Evolutionary conservation across 2,113 vertebrate species (phyloP).

Genomic region (Microcebus griseorufus): DNA sequence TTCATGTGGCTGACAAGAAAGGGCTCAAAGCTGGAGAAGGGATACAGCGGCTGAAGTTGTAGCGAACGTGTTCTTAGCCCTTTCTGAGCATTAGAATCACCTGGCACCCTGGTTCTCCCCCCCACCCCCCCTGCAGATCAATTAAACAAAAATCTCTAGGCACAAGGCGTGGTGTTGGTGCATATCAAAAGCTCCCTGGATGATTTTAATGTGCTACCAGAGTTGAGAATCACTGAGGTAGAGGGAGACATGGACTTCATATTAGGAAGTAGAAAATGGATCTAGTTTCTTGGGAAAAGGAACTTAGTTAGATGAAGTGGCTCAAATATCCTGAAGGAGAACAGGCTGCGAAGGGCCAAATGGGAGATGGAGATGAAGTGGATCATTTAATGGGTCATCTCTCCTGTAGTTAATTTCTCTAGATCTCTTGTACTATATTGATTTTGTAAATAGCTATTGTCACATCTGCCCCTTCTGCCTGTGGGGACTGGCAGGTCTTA

Average conservation of each 20-base stretch:
- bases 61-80: not conserved
- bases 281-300: not conserved
- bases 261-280: not conserved
- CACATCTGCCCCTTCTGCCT: conserved; percentile 62
- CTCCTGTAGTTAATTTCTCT: conserved; percentile 75
- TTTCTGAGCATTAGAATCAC: conserved; percentile 13
- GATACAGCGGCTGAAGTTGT: not conserved
- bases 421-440: conserved; percentile 67
- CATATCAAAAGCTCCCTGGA: not conserved
- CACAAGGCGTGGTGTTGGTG: not conserved
- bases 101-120: not conserved
- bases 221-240: not conserved
- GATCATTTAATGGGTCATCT: conserved; percentile 73
- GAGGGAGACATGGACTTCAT: not conserved
- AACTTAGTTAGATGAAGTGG: conserved; percentile 35
- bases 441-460: conserved; percentile 76
- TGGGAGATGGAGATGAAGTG: conserved; percentile 56
- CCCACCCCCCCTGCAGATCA: not conserved
- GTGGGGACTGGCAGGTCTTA: conserved; percentile 68
- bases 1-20: not conserved
- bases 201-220: not conserved
- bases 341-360: not conserved
- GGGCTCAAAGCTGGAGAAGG: not conserved
- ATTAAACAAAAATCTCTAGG: conserved; percentile 4
- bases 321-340: conserved; percentile 58